Evolutionary conservation across 2,113 vertebrate species (phyloP).

Genomic region (human (Homo sapiens)): DNA sequence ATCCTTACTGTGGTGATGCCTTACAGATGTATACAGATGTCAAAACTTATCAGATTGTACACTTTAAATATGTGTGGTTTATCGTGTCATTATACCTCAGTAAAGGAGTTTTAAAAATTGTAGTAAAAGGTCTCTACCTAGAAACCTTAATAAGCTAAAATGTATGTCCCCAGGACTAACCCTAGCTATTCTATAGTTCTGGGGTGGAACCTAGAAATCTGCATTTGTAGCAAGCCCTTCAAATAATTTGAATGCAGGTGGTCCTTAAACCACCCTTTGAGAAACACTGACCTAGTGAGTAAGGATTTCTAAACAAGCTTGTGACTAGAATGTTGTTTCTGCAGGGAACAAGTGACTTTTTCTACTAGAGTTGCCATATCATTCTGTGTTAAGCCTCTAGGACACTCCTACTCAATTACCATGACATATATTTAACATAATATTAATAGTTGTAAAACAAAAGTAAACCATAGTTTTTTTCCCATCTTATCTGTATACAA

Average conservation of each 20-base stretch:
- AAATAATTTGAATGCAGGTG: not conserved
- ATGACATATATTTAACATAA: not conserved
- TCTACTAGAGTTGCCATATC: not conserved
- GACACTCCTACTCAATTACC: not conserved
- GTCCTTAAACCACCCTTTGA: not conserved
- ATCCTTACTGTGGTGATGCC: not conserved
- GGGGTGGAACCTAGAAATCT: not conserved
- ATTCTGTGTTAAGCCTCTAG: not conserved
- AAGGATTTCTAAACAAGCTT: not conserved
- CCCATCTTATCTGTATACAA: not conserved
- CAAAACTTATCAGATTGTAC: not conserved
- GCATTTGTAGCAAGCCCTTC: not conserved
- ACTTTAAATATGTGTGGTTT: not conserved
- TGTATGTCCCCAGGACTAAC: not conserved
- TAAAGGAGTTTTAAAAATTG: not conserved
- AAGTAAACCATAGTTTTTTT: not conserved
- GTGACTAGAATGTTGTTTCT: not conserved
- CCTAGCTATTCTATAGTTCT: not conserved
- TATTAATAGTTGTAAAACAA: slow-evolving; percentile 9
- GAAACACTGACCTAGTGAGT: not conserved
- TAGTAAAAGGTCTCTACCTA: not conserved
- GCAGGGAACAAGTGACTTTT: not conserved
- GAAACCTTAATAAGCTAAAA: slow-evolving; percentile 17
- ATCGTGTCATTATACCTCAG: not conserved
- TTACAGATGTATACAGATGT: not conserved